Evolutionary conservation across 2,888 invertebrate genomes (phyloP).

Genomic region (Tiliacea aurago): DNA sequence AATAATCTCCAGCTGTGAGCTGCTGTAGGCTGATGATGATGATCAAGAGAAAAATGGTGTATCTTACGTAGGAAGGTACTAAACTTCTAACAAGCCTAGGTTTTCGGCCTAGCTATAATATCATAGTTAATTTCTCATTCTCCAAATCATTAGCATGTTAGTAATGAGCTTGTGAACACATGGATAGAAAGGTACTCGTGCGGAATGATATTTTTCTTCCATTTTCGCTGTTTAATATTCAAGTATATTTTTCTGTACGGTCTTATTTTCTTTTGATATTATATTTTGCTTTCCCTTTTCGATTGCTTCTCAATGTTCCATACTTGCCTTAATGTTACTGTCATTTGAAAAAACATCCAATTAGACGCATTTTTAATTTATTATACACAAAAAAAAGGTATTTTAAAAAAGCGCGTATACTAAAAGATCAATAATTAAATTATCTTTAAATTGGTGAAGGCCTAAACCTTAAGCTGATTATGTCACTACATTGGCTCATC

Average conservation of each 20-base stretch:
- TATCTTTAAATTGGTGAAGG: no score
- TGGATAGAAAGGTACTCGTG: background rate
- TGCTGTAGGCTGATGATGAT: no score
- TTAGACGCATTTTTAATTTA: no score
- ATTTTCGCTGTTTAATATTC: constrained; percentile 9
- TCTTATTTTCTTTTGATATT: constrained; percentile 12
- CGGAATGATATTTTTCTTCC: background rate
- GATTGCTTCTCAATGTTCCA: background rate
- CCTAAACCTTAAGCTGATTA: background rate
- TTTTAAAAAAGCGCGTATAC: no score
- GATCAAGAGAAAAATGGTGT: background rate
- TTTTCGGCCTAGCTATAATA: background rate
- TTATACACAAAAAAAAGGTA: no score
- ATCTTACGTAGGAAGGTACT: background rate
- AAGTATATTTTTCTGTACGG: background rate
- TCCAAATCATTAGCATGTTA: background rate
- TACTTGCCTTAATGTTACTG: background rate
- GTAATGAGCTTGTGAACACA: background rate
- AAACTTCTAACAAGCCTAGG: background rate
- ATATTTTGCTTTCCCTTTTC: background rate
- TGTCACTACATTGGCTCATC: background rate
- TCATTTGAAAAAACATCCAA: background rate
- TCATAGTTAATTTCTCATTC: background rate
- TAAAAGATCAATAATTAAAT: no score
- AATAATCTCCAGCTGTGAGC: no score